These are phyloP conservation scores for Alethe castanea DNA, from an alignment of 2,113 vertebrate species.

Conservation along the genomic window DNA sequence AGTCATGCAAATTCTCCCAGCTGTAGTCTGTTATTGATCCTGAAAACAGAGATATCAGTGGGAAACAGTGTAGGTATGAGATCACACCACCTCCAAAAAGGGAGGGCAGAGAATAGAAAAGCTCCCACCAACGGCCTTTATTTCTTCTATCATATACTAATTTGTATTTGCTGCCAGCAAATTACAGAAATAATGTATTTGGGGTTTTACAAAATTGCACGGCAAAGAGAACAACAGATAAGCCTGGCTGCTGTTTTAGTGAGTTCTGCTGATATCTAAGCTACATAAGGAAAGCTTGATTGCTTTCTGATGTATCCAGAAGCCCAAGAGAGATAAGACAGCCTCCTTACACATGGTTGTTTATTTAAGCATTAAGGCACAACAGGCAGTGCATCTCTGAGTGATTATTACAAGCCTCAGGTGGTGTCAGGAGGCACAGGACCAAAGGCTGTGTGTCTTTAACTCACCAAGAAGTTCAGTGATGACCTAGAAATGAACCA, in stretches of 20 bases:
- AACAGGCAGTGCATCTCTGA: constrained; percentile 49
- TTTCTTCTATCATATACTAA: constrained; percentile 18
- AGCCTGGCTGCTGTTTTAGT: constrained; percentile 47
- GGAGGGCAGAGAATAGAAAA: not conserved
- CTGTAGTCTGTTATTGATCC: constrained; percentile 42
- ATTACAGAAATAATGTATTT: constrained; percentile 41
- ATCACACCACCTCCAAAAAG: constrained; percentile 27
- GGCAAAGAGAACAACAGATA: constrained; percentile 49
- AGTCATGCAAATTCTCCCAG: constrained; percentile 58
- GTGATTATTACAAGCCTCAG: constrained; percentile 39
- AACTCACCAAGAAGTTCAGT: constrained; percentile 5
- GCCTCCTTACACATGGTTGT: constrained; percentile 39
- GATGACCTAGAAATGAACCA: constrained; percentile 26
- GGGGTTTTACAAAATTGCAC: constrained; percentile 46
- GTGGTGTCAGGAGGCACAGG: constrained; percentile 39
- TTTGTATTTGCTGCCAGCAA: constrained; percentile 29
- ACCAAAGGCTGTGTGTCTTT: constrained; percentile 2
- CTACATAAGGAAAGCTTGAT: constrained; percentile 38
- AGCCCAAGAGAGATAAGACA: constrained; percentile 56
- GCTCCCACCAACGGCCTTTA: not conserved
- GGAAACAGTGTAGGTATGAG: not conserved
- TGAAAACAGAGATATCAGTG: constrained; percentile 40
- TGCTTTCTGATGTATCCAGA: constrained; percentile 60
- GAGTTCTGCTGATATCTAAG: constrained; percentile 40
- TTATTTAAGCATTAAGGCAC: constrained; percentile 63